phyloP scores from a whole-genome alignment of 2,113 vertebrate genomes.

The Semnornis frantzii region DNA sequence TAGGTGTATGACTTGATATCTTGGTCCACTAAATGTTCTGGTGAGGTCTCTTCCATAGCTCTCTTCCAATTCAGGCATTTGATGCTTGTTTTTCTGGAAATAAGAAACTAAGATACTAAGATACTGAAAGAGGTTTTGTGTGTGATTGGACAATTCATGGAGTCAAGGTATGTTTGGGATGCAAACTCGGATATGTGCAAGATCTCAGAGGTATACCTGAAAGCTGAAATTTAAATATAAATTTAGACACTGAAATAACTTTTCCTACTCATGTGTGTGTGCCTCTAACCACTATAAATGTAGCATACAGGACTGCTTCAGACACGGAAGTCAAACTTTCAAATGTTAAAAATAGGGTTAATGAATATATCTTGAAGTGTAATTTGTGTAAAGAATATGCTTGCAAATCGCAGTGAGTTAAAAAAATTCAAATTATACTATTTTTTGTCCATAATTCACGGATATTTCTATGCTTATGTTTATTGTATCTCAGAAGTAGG shows the following conservation, averaged over 20 bases:
- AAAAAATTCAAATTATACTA: background rate
- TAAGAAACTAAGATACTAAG: background rate
- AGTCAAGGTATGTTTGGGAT: background rate
- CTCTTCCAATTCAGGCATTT: background rate
- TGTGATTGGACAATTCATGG: background rate
- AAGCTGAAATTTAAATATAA: background rate
- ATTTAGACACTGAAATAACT: background rate
- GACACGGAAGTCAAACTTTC: background rate
- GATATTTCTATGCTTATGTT: background rate
- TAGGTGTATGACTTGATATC: background rate
- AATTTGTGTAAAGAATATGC: background rate
- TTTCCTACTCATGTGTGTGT: background rate
- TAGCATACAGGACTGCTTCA: background rate
- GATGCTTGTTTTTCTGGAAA: background rate
- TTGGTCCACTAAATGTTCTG: background rate
- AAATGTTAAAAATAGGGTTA: background rate
- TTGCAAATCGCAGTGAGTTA: background rate
- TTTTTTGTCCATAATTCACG: background rate
- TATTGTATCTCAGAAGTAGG: background rate
- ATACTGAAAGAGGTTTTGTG: background rate
- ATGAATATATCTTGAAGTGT: background rate
- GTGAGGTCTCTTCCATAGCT: background rate
- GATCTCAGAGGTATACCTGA: background rate
- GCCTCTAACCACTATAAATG: background rate
- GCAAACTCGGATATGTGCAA: accelerated